Percentiles rank a stretch among this genome's conserved stretches.
These are phyloP conservation scores for Marronus borbonicus DNA, from an alignment of 2,888 invertebrate genomes.

Conservation along the genomic window DNA sequence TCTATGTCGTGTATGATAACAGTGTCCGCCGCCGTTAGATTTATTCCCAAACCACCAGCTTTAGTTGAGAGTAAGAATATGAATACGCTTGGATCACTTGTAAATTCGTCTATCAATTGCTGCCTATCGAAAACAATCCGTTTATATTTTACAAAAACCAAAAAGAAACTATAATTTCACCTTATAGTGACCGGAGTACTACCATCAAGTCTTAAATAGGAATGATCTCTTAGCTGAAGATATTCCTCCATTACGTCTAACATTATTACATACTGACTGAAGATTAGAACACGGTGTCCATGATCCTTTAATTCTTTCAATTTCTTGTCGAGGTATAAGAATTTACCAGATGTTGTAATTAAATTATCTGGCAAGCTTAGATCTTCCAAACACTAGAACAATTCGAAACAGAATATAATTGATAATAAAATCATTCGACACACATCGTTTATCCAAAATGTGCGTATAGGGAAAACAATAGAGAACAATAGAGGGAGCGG, in stretches of 20 bases:
- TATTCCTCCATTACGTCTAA: conserved; percentile 94
- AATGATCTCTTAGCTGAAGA: conserved; percentile 80
- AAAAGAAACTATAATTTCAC: conserved; percentile 64
- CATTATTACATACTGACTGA: conserved; percentile 97
- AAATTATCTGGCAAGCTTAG: conserved; percentile 78
- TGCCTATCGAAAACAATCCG: conserved; percentile 74
- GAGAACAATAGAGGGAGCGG: too few relatives aligned
- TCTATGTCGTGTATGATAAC: conserved; percentile 98
- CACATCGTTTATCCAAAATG: too few relatives aligned
- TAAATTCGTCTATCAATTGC: conserved; percentile 91
- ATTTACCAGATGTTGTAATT: conserved; percentile 91
- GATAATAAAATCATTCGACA: too few relatives aligned
- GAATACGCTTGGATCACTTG: conserved; percentile 84
- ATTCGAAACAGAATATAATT: neutral
- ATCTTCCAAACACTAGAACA: conserved; percentile 75
- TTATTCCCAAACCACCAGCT: conserved; percentile 97
- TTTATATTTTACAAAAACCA: neutral
- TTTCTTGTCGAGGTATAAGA: conserved; percentile 83
- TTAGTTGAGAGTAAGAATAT: conserved; percentile 93
- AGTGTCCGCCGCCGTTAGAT: conserved; percentile 94
- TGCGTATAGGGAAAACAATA: too few relatives aligned
- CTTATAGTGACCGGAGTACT: conserved; percentile 88
- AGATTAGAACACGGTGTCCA: conserved; percentile 90
- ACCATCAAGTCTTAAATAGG: conserved; percentile 90
- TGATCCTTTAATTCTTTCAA: conserved; percentile 81